Percentiles rank a stretch among this genome's conserved stretches.
Evolutionary conservation across 2,888 invertebrate species (phyloP).

Genomic region (Pteria penguin): DNA sequence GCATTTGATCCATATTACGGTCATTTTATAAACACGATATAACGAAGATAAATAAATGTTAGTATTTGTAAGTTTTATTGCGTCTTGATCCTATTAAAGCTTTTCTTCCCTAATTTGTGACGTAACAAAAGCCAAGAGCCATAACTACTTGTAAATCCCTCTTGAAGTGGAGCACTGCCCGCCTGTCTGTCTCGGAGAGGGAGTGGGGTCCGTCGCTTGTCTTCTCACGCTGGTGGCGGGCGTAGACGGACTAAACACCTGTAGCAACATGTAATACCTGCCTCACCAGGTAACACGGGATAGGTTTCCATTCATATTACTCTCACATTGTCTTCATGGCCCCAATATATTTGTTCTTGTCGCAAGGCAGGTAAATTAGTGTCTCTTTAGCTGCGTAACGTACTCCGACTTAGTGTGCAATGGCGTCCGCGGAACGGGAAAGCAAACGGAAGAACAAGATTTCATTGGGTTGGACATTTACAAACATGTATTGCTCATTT

Average conservation of each 20-base stretch:
- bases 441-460: background rate
- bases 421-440: background rate
- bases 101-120: background rate
- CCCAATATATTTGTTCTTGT: slow-evolving; percentile 16
- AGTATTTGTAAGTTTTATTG: too few relatives aligned
- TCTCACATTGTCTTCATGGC: slow-evolving; percentile 5
- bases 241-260: background rate
- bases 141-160: background rate
- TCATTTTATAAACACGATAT: too few relatives aligned
- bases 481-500: too few relatives aligned
- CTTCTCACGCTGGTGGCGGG: background rate
- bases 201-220: background rate
- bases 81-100: too few relatives aligned
- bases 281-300: slow-evolving; percentile 21
- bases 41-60: background rate
- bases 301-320: slow-evolving; percentile 6
- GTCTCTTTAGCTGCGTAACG: background rate
- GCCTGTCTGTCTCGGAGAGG: slow-evolving; percentile 18
- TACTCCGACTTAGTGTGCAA: background rate
- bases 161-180: background rate
- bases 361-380: background rate
- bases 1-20: too few relatives aligned
- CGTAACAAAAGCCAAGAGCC: background rate
- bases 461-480: too few relatives aligned
- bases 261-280: background rate